Evolutionary conservation across 2,797 vertebrate species (phyloP).

Genomic region (Dicrostonyx torquatus): DNA sequence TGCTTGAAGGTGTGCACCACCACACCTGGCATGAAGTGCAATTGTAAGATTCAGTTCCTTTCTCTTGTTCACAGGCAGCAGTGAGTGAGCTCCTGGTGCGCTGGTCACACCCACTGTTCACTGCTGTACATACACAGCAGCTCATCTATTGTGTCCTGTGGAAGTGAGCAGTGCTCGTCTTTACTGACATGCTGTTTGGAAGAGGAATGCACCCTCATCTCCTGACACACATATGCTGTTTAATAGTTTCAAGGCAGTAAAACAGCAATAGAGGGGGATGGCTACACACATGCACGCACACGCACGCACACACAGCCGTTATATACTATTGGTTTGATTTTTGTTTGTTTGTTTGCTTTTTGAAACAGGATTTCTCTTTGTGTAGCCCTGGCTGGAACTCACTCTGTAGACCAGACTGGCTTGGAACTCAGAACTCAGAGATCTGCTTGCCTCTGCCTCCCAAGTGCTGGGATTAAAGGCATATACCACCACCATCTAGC

Average conservation of each 20-base stretch:
- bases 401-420: too few relatives aligned
- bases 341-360: too few relatives aligned
- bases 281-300: not conserved
- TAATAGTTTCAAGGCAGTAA: not conserved
- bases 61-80: not conserved
- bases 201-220: not conserved
- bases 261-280: not conserved
- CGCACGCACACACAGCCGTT: not conserved
- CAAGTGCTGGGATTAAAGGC: too few relatives aligned
- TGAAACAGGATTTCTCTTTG: too few relatives aligned
- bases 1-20: not conserved
- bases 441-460: too few relatives aligned
- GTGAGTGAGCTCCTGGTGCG: not conserved
- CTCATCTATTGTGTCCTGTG: not conserved
- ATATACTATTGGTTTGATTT: not conserved
- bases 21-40: not conserved
- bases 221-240: not conserved
- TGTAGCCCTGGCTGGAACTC: too few relatives aligned
- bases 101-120: not conserved
- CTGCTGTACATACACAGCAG: not conserved
- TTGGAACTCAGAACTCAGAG: too few relatives aligned
- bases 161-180: not conserved
- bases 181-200: constrained; percentile 3
- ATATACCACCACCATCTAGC: too few relatives aligned
- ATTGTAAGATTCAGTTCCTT: not conserved